Evolutionary conservation across 2,113 vertebrate species (phyloP).

Genomic region (Phrynosoma blainvillii): DNA sequence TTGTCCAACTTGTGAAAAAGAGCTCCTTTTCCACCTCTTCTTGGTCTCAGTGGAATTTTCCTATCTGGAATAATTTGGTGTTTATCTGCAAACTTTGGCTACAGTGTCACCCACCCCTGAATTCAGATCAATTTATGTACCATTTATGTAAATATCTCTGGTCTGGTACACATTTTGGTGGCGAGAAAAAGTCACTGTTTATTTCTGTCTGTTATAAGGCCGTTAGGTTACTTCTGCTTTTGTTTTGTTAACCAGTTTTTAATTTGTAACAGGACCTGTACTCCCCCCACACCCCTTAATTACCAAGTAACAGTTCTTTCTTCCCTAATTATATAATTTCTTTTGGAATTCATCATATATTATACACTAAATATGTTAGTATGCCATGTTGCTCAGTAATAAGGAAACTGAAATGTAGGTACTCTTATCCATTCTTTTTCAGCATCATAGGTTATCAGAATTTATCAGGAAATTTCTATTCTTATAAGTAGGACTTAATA

Average conservation of each 20-base stretch:
- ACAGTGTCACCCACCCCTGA: neutral
- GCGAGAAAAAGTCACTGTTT: neutral
- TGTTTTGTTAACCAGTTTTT: neutral
- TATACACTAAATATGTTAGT: neutral
- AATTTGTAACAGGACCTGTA: neutral
- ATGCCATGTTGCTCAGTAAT: neutral
- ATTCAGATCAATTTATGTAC: neutral
- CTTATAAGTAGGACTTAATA: neutral
- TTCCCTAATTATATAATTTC: neutral
- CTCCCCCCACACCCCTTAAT: neutral
- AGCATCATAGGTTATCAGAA: neutral
- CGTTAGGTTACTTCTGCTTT: neutral
- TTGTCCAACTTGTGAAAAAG: neutral
- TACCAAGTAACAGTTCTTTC: neutral
- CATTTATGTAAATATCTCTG: neutral
- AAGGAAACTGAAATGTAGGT: neutral
- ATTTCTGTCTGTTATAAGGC: neutral
- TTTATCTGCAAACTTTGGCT: neutral
- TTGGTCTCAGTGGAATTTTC: neutral
- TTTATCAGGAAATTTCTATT: neutral
- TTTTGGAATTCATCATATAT: neutral
- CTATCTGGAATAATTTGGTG: neutral
- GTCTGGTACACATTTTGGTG: too few relatives aligned
- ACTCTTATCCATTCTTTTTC: neutral
- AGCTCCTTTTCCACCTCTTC: neutral